Evolutionary conservation across 2,113 vertebrate genomes (phyloP), one percentile per base, ranked within the genome.

Genomic region (Nerophis ophidion): DNA sequence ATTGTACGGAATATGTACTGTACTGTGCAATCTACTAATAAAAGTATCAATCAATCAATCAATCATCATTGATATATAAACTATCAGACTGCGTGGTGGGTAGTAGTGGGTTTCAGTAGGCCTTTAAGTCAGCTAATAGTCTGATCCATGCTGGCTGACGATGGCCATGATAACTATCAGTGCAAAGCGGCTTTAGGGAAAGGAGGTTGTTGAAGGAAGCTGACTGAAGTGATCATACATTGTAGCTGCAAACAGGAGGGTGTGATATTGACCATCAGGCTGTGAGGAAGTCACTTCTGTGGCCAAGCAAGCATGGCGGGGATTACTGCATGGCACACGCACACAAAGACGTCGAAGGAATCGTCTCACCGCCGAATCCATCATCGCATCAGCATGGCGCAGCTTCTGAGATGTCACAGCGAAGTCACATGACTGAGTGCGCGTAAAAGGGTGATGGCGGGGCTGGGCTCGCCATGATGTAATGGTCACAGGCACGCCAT

Each of bases 171-270:
- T 84, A 81, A 26, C 26, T 4, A 26, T 84, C 79, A 84, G 59
- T 71, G 81, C 66, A 71, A 79, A 79, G 76, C 81, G 36, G 83
- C 84, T 86, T 85, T 86, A 67, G 71, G 33, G 61, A 63, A 65
- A 51, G 60, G 73, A 68, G 66, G 68, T 57, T 34, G 69, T 35
- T 63, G 64, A 44, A 59, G 60, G 12, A 10, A 56, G 54, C 53
- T 57, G 70, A 74, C 13, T 16, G 8, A 14, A 46, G 46, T 33
- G 35, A 47, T 35, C 45, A 16, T 6, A 11, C 40, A 12, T 44
- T 44, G 40, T 12, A 44, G 10, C 10, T 44, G 40, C 26, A 26
- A 11, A 44, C 11, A 5, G 9, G 9, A 35, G 46, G 14, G 15
- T 16, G 15, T 36, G 15, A 12, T 58, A 17, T 56, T 16, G 35